These are phyloP conservation scores for Steinernema khuongi DNA, from an alignment of 1,140 invertebrate species.

Conservation along the genomic window DNA sequence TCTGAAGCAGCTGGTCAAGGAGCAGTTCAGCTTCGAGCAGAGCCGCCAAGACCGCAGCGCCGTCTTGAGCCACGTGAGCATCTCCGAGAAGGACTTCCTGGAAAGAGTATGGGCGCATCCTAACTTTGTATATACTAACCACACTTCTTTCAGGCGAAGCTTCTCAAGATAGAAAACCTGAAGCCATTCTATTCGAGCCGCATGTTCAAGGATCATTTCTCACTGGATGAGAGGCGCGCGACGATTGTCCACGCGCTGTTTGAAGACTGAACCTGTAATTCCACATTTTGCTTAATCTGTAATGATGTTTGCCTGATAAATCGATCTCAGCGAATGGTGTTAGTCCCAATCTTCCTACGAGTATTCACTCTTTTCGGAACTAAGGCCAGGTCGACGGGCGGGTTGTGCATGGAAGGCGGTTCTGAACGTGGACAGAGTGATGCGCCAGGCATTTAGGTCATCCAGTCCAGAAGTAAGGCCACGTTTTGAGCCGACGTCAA, in stretches of 20 bases:
- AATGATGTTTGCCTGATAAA: no score
- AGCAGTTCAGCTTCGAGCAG: conserved; percentile 79
- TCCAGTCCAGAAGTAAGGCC: no score
- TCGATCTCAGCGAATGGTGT: no score
- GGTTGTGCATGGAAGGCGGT: no score
- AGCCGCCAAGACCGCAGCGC: conserved; percentile 60
- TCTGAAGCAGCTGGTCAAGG: conserved; percentile 82
- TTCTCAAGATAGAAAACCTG: conserved; percentile 82
- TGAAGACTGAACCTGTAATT: background rate
- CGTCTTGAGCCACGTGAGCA: conserved; percentile 67
- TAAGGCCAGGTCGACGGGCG: no score
- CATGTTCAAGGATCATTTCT: conserved; percentile 78
- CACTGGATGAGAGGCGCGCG: conserved; percentile 75
- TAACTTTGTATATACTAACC: background rate
- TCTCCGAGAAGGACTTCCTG: conserved; percentile 81
- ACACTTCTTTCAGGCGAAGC: conserved; percentile 71
- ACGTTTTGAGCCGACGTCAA: no score
- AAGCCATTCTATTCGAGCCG: conserved; percentile 85
- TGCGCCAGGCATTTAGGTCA: no score
- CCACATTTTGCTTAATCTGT: no score
- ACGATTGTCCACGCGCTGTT: conserved; percentile 70
- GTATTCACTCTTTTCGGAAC: no score
- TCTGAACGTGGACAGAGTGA: no score
- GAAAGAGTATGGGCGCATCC: conserved; percentile 67
- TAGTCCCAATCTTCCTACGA: no score